Evolutionary conservation across 2,888 invertebrate genomes (phyloP).

Genomic region (Hemicrepidius hirtus): DNA sequence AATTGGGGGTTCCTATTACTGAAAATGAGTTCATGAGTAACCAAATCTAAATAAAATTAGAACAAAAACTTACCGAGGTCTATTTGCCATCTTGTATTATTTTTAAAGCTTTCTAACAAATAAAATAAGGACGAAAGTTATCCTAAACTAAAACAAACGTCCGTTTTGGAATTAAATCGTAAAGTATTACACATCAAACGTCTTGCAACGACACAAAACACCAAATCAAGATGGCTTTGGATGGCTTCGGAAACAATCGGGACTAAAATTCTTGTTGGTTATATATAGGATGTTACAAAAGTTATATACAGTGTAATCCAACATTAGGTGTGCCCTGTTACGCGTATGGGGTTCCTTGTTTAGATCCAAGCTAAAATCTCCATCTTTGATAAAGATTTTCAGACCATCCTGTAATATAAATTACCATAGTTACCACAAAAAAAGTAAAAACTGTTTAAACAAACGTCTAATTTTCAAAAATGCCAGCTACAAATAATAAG

Average conservation of each 20-base stretch:
- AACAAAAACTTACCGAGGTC: constrained; percentile 7
- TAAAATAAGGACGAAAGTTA: too few relatives aligned
- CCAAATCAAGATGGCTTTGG: background rate
- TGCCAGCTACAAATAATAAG: constrained; percentile 33
- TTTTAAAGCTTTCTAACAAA: background rate
- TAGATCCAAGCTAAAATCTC: too few relatives aligned
- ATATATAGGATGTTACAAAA: background rate
- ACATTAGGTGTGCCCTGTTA: too few relatives aligned
- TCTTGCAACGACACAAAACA: background rate
- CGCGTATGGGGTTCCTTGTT: too few relatives aligned
- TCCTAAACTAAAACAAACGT: background rate
- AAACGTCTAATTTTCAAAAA: background rate
- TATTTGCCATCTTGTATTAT: constrained; percentile 4
- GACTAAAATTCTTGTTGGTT: background rate
- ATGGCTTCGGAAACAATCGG: background rate
- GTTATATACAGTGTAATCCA: background rate
- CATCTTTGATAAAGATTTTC: too few relatives aligned
- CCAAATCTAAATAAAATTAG: background rate
- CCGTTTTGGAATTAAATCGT: background rate
- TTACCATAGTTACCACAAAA: too few relatives aligned
- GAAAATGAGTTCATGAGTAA: background rate
- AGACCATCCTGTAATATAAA: too few relatives aligned
- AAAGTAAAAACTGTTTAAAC: background rate
- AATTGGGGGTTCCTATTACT: constrained; percentile 28
- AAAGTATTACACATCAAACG: background rate